Evolutionary conservation across 2,888 invertebrate genomes (phyloP).

Genomic region (Diplazon laetatorius): DNA sequence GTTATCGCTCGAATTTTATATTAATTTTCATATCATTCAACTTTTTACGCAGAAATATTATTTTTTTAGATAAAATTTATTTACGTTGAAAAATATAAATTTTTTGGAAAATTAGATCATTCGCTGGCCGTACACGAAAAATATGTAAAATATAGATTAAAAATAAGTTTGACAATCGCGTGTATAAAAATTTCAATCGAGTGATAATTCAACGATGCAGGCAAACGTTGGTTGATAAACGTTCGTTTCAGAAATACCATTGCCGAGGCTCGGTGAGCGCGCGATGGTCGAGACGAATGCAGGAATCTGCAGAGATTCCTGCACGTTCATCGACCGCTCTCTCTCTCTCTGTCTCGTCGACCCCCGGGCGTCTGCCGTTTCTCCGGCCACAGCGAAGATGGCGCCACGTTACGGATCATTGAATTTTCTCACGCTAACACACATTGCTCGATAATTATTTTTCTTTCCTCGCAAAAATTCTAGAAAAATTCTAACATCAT

Average conservation of each 20-base stretch:
- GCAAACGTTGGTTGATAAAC: conserved; percentile 36
- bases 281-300: conserved; percentile 13
- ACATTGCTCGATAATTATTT: background rate
- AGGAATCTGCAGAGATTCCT: conserved; percentile 70
- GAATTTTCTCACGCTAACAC: background rate
- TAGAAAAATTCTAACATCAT: no score
- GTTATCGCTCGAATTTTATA: no score
- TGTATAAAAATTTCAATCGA: no score
- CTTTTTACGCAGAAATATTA: no score
- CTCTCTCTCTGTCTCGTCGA: conserved; percentile 45
- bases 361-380: conserved; percentile 45
- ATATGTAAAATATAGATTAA: background rate
- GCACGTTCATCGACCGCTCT: conserved; percentile 70
- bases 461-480: no score
- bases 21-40: no score
- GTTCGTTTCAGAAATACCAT: conserved; percentile 29
- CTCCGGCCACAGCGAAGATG: conserved; percentile 64
- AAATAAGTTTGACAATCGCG: background rate
- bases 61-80: no score
- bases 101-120: no score
- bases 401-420: conserved; percentile 62
- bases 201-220: conserved; percentile 46
- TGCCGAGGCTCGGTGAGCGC: conserved; percentile 53
- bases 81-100: no score
- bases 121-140: background rate